phyloP scores from a whole-genome alignment of 2,888 invertebrate species.

The Acanthosepion pharaonis region DNA sequence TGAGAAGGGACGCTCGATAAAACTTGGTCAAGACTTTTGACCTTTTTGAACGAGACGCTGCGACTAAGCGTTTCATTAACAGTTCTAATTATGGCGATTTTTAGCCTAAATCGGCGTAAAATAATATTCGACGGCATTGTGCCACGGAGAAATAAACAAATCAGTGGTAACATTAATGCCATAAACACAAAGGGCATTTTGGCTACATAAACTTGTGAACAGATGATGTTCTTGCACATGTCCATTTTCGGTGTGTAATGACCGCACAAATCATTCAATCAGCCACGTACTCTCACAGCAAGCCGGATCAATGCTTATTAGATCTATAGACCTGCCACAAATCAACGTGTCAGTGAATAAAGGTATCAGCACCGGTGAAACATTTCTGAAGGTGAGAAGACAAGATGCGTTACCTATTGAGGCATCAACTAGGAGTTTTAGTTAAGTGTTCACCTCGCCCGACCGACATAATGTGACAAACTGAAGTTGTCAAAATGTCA shows the following conservation, averaged over 20 bases:
- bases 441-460: not conserved
- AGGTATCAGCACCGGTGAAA: not conserved
- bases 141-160: not conserved
- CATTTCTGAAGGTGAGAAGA: not conserved
- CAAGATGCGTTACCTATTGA: not conserved
- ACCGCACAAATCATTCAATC: not conserved
- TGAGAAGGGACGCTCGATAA: not conserved
- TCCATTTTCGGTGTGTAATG: not conserved
- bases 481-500: not conserved
- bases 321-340: not conserved
- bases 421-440: too few relatives aligned
- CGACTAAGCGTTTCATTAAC: not conserved
- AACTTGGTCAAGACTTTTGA: not conserved
- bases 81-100: not conserved
- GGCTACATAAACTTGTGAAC: slow-evolving; percentile 4
- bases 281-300: not conserved
- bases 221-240: not conserved
- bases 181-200: not conserved
- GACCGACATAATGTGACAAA: not conserved
- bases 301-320: not conserved
- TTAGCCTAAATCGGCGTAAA: not conserved
- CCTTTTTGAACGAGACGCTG: not conserved
- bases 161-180: not conserved
- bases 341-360: not conserved
- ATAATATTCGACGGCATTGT: not conserved